Percentiles rank a stretch among this genome's conserved stretches.
These are phyloP conservation scores for Sturnira hondurensis DNA, from an alignment of 2,113 vertebrate species.

Conservation along the genomic window DNA sequence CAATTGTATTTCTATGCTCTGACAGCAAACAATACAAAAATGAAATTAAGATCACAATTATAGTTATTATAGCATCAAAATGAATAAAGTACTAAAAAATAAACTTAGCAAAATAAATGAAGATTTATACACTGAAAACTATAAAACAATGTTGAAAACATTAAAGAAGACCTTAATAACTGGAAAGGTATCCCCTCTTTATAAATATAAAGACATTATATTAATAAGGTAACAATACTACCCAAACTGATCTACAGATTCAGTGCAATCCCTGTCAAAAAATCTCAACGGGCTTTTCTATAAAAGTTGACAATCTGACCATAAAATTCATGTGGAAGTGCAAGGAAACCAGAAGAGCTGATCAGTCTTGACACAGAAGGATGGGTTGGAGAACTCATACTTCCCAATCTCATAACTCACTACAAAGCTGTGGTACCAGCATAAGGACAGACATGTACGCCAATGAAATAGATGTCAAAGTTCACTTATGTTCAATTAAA, in stretches of 20 bases:
- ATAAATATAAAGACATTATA: background rate
- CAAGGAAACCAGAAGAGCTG: background rate
- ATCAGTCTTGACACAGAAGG: background rate
- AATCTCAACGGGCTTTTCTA: background rate
- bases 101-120: background rate
- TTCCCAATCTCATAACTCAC: background rate
- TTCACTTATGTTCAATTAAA: background rate
- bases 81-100: constrained; percentile 11
- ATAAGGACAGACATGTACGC: background rate
- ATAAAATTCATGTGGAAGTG: background rate
- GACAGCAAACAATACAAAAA: background rate
- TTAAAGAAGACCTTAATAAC: background rate
- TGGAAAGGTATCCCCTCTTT: background rate
- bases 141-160: background rate
- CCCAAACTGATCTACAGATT: background rate
- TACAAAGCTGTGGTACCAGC: background rate
- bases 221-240: background rate
- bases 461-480: background rate
- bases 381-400: background rate
- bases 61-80: background rate
- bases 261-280: background rate
- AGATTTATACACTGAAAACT: background rate
- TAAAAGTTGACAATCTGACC: background rate
- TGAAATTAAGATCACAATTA: background rate
- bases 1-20: background rate